A percentile compares a stretch with the other conserved stretches of the same genome.
phyloP scores from a whole-genome alignment of 64 coral and sea anemone genomes.

The Stylophora pistillata region DNA sequence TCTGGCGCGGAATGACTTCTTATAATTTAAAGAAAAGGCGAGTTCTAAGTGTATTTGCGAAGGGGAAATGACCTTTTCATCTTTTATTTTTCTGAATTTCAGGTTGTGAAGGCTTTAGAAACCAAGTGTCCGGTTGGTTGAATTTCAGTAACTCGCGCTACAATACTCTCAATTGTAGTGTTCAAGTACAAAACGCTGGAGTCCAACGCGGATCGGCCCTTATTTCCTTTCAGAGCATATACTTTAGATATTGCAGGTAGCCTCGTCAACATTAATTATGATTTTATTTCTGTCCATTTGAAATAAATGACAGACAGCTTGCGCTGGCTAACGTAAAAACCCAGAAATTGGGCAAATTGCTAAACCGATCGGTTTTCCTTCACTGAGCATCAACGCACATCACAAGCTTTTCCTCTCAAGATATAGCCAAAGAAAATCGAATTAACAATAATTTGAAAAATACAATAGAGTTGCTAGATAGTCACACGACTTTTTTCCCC shows the following conservation, averaged over 20 bases:
- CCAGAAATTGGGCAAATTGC: too few species aligned
- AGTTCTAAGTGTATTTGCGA: background rate
- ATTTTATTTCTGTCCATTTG: background rate
- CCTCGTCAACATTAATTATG: too few species aligned
- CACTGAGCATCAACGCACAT: too few species aligned
- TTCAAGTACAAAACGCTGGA: conserved; percentile 1
- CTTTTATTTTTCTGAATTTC: background rate
- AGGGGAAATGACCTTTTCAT: background rate
- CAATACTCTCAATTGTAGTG: background rate
- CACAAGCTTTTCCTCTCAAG: too few species aligned
- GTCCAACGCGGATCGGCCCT: background rate
- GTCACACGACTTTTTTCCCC: background rate
- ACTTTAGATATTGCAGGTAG: conserved; percentile 5
- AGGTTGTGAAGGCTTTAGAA: conserved; percentile 9
- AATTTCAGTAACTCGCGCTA: background rate
- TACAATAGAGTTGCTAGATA: too few species aligned
- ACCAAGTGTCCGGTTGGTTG: conserved; percentile 7
- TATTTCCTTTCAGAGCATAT: background rate
- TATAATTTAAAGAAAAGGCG: too few species aligned
- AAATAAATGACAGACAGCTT: background rate
- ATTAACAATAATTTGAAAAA: too few species aligned
- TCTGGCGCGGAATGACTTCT: too few species aligned
- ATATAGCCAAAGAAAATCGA: too few species aligned
- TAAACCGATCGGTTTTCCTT: too few species aligned
- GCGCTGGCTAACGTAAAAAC: background rate